Base-by-base conservation (phyloP, 2,113 vertebrate genomes). In the Danionella cerebrum region DNA sequence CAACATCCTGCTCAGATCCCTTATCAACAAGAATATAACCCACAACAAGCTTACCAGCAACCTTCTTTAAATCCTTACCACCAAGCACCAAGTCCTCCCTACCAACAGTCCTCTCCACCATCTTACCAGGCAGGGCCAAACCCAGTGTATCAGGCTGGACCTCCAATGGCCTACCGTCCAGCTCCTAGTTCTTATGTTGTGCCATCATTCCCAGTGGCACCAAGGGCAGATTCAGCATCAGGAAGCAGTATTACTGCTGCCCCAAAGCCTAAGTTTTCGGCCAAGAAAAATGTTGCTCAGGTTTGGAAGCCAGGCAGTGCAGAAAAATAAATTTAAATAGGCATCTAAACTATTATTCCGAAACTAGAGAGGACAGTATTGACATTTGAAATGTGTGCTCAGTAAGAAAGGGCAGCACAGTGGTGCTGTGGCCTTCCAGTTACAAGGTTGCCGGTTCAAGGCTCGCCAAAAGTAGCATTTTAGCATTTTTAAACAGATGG, bases 191-290 rank as follows among this genome's bases (percentile, higher is more conserved):
- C 80, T 13, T 90, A 80, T 5, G 80, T 81, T 65, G 84, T 83
- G 33, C 73, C 79, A 11, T 79, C 74, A 55, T 85, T 84, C 47
- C 85, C 91, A 3, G 65, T 87, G n/a, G 90, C 88, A 69, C 82
- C 89, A 41, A 92, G 89, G 85, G 89, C 88, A 35, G 91, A 91
- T 71, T 83, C 87, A 24, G 78, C 6, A 50, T 74, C 80, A 74
- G 69, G 80, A 81, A 6, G 87, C 36, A 84, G 82, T 60, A 64
- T 85, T 71, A 79, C 71, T 74, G 84, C 91, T 68, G 91, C 93
- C 65, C 96, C 96, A 0, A 92, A 90, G 86, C 96, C 96, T 63
- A 98, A 90, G 77, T 98, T 98, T 82, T 95, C 90, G 27, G 96
- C 96, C 73, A 97, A 95, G 89, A 98, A 93, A 84, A 45, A 89